phyloP scores from a whole-genome alignment of 2,888 invertebrate genomes.

The Eupithecia tripunctaria region DNA sequence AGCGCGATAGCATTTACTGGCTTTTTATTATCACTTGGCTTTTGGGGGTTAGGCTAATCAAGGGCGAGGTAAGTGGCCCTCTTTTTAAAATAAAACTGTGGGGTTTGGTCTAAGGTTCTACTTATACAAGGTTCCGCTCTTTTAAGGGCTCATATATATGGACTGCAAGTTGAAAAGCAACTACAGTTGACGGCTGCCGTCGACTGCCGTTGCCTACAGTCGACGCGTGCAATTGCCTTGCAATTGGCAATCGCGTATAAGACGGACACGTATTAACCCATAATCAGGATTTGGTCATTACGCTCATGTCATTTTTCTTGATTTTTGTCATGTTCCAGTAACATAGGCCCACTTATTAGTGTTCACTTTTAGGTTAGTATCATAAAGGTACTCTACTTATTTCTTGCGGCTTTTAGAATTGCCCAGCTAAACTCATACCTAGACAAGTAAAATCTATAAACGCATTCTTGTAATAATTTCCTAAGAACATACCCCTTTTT shows the following conservation, averaged over 20 bases:
- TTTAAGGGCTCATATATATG: not conserved
- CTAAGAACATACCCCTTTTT: not conserved
- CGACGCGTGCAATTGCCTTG: too few species aligned
- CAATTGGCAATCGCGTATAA: too few species aligned
- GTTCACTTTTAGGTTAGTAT: too few species aligned
- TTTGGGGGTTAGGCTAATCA: slow-evolving; percentile 25
- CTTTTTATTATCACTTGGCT: slow-evolving; percentile 31
- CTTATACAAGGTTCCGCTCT: not conserved
- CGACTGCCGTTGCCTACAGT: too few species aligned
- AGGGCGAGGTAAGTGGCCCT: slow-evolving; percentile 7
- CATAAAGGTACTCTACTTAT: not conserved
- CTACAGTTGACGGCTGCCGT: too few species aligned
- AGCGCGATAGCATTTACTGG: slow-evolving; percentile 25
- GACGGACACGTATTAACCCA: too few species aligned
- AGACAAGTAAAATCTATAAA: not conserved
- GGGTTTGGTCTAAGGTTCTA: not conserved
- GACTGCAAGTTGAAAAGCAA: too few species aligned
- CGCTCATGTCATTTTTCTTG: too few species aligned
- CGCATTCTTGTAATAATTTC: not conserved
- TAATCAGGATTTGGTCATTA: too few species aligned
- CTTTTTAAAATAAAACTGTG: slow-evolving; percentile 1
- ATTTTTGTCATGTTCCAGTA: too few species aligned
- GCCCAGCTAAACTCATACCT: not conserved
- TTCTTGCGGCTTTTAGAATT: not conserved
- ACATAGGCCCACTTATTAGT: too few species aligned